These are phyloP conservation scores for Cydia pomonella DNA, from an alignment of 1,140 invertebrate species.

Conservation along the genomic window DNA sequence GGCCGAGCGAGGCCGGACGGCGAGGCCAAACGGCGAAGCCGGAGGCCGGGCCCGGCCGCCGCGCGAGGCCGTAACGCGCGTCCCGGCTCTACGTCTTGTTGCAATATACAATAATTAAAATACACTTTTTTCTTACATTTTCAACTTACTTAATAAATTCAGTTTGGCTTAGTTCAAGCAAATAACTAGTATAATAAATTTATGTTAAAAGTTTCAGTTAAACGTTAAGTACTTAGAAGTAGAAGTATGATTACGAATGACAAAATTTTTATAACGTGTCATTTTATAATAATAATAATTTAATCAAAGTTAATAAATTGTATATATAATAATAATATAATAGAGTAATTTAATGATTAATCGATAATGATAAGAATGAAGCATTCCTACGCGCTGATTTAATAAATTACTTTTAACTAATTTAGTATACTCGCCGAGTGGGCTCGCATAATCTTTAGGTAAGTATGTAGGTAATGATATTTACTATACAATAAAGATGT, in stretches of 20 bases:
- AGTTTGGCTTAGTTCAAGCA: slow-evolving; percentile 80
- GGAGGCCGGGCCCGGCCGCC: slow-evolving; percentile 15
- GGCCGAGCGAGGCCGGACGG: slow-evolving; percentile 44
- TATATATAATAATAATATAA: slow-evolving; percentile 81
- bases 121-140: slow-evolving; percentile 79
- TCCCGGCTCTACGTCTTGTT: slow-evolving; percentile 57
- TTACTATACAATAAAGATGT: slow-evolving; percentile 74
- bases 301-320: slow-evolving; percentile 81
- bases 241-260: slow-evolving; percentile 80
- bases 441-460: slow-evolving; percentile 75
- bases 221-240: slow-evolving; percentile 78
- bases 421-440: slow-evolving; percentile 79
- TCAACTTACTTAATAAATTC: slow-evolving; percentile 81
- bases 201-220: slow-evolving; percentile 79
- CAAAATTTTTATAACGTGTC: slow-evolving; percentile 80
- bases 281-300: slow-evolving; percentile 80
- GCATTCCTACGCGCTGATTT: slow-evolving; percentile 80
- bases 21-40: slow-evolving; percentile 44
- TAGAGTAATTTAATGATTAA: slow-evolving; percentile 82
- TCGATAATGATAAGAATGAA: slow-evolving; percentile 82
- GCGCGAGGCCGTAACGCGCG: slow-evolving; percentile 45
- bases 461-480: slow-evolving; percentile 77
- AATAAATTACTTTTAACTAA: slow-evolving; percentile 81
- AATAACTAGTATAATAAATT: slow-evolving; percentile 81
- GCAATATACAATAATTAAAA: slow-evolving; percentile 80